Conservation (phyloP, 2,113 vertebrate genomes). For the Mohoua ochrocephala region DNA sequence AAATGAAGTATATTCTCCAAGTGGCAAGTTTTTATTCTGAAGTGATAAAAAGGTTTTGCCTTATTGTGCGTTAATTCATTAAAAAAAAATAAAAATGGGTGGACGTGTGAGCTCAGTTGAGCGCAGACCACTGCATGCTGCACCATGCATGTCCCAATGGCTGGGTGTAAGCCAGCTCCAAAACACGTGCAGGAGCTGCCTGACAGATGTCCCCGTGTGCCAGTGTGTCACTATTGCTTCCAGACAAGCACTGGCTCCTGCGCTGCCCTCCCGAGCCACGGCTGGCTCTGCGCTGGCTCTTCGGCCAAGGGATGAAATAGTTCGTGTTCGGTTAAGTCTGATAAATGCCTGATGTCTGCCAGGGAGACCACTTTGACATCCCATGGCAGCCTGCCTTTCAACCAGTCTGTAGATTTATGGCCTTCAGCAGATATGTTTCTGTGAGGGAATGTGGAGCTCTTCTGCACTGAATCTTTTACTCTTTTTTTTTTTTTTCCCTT, state of each 20-base stretch:
- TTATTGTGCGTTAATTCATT: background rate
- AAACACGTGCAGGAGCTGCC: background rate
- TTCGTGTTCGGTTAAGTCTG: background rate
- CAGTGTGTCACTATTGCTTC: background rate
- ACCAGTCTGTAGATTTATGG: background rate
- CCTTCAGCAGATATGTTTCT: background rate
- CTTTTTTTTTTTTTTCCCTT: no score
- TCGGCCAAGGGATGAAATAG: background rate
- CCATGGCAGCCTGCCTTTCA: background rate
- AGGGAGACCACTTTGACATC: background rate
- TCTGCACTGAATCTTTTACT: background rate
- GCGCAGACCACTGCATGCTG: fast-evolving
- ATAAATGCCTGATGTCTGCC: background rate
- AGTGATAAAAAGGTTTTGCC: background rate
- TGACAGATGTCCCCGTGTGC: background rate
- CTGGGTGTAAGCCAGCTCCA: background rate
- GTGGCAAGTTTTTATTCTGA: background rate
- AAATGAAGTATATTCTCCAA: background rate
- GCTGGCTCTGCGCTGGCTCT: background rate
- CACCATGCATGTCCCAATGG: fast-evolving
- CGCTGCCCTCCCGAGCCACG: background rate
- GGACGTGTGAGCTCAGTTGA: background rate
- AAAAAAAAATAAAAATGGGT: fast-evolving
- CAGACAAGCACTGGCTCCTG: background rate
- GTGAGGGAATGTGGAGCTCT: background rate